Conservation (phyloP, 2,113 vertebrate species). For the Chloropsis cyanopogon region DNA sequence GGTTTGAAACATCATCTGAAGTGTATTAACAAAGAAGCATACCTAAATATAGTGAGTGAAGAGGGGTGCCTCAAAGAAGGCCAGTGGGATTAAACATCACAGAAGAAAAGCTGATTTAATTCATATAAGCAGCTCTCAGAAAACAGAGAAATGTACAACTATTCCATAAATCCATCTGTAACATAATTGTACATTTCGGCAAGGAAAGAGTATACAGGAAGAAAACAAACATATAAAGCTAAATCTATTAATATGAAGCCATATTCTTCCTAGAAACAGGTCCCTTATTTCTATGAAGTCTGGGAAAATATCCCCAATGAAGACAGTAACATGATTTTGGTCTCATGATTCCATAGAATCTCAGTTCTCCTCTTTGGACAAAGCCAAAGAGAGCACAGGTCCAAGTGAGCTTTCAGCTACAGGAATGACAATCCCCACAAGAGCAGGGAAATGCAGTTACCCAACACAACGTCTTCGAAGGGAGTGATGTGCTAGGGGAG, state of each 20-base stretch:
- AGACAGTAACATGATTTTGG: background rate
- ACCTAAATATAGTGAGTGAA: background rate
- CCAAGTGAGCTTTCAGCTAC: background rate
- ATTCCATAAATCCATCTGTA: background rate
- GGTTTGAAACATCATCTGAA: background rate
- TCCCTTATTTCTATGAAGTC: background rate
- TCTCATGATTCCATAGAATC: background rate
- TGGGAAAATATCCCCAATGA: background rate
- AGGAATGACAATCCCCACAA: background rate
- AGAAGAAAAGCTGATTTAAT: background rate
- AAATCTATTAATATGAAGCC: background rate
- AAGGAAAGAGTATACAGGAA: background rate
- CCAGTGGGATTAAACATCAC: background rate
- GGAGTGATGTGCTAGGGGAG: background rate
- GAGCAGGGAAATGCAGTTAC: background rate
- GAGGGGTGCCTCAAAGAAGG: background rate
- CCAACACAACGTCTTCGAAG: background rate
- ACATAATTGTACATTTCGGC: background rate
- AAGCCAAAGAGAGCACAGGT: background rate
- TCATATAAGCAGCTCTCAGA: background rate
- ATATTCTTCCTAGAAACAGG: background rate
- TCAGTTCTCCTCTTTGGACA: fast-evolving
- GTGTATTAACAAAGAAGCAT: background rate
- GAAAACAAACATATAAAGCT: background rate
- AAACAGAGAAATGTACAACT: background rate